Evolutionary conservation across 1,140 invertebrate genomes (phyloP), one percentile per base, ranked within the genome.

Genomic region (Maniola jurtina): DNA sequence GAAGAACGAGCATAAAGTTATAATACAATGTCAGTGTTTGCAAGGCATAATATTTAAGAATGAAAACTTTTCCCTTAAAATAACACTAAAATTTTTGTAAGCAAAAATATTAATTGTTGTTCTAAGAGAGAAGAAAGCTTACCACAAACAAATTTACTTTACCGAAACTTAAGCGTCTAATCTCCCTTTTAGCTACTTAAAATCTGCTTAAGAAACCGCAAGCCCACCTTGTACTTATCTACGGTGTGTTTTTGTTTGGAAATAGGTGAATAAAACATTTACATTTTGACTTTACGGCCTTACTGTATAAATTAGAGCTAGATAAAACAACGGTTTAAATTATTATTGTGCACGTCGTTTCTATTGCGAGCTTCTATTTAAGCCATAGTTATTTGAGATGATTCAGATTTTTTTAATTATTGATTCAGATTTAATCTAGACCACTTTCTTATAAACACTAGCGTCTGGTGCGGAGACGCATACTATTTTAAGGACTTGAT

Each of bases 71-170:
- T 25, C 25, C 47, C 7, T 6, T 10, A 50, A 35, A 13, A 25
- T 15, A 2, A 14, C 14, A 13, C 10, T 4, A 48, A 15, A 15
- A 5, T 15, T 11, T 48, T 11, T n/a, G 6, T 54, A 7, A 25
- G 45, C 45, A 15, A 58, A 58, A 58, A 11, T 14, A 58, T 38
- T 38, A 59, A 10, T 16, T 42, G 42, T 61, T 61, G 2, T 48
- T 45, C 45, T 33, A 35, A 42, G 48, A 47, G 9, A 15, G 11
- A 48, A 48, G n/a, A 35, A 33, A 16, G 58, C 33, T 61, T 61
- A 48, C 10, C 36, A 55, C 38, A 61, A 61, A 54, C 59, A 67
- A 61, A 61, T 57, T 67, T 56, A 61, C 65, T 61, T 61, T 45
- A 40, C 14, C 14, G 1, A 47, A 61, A 66, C 58, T 66, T 61